Evolutionary conservation across 2,888 invertebrate genomes (phyloP).

Genomic region (Sphaeridia pumilis): DNA sequence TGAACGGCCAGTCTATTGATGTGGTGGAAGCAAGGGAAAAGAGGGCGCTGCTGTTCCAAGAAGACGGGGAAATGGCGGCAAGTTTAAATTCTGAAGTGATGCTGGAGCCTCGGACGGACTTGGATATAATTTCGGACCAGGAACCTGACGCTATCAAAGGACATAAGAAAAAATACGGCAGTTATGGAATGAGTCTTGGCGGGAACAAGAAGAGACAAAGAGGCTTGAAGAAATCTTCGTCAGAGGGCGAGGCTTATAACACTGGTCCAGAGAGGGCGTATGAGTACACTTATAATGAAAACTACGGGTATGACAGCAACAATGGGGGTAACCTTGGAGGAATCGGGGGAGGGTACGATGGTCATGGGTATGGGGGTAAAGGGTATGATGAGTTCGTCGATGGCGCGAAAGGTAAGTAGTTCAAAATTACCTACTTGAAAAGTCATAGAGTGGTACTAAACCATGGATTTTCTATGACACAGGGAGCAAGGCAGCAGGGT

Average conservation of each 20-base stretch:
- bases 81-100: no score
- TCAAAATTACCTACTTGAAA: no score
- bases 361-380: conserved; percentile 19
- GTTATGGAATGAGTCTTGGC: conserved; percentile 8
- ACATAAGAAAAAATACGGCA: conserved; percentile 21
- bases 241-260: neutral
- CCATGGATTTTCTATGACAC: neutral
- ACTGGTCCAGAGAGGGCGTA: conserved; percentile 20
- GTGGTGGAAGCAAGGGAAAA: neutral
- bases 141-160: conserved; percentile 31
- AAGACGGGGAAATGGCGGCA: neutral
- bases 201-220: conserved; percentile 3
- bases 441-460: no score
- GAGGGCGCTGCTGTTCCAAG: neutral
- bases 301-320: conserved; percentile 21
- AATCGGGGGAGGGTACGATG: conserved; percentile 27
- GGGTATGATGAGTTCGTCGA: conserved; percentile 21
- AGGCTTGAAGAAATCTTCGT: neutral
- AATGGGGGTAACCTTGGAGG: no score
- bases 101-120: conserved; percentile 18
- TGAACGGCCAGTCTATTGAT: neutral
- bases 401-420: no score
- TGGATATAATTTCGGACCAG: conserved; percentile 33
- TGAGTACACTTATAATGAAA: conserved; percentile 19
- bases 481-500: neutral